Base-by-base conservation (phyloP, 2,888 invertebrate species). In the Luperina testacea region DNA sequence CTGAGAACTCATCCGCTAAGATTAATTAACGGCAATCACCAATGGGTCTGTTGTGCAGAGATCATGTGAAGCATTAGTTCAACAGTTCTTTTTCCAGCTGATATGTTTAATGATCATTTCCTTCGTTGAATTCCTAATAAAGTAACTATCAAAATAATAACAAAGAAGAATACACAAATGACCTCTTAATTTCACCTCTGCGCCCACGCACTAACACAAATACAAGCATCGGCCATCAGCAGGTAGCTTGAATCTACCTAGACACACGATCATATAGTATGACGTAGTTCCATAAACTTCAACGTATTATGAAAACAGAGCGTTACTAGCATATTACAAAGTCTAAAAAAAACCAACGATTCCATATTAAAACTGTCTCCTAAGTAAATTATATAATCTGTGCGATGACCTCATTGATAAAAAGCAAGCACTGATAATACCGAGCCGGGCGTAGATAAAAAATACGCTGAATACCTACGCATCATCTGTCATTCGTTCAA, bases 331-430 rank as follows among this genome's bases (percentile, higher is more conserved):
- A 61, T 27, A 0, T 5, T 32, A 32, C 0, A 69, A 11, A 57
- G 2, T 15, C 0, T 0, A 57, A 69, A 61, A 24, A 24, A 67
- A 68, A 57, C 15, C 48, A 42, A 42, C 6, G 11, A 27, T 38
- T 82, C n/a, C 53, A 68, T 63, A 57, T 59, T 53, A 42, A 61
- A 63, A 68, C 67, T 57, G 48, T 82, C 72, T 69, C 42, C 24
- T 38, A 24, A 78, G 67, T 75, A 67, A 80, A 74, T 80, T 75
- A 78, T 67, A 70, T 81, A 78, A 86, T 84, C 81, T 74, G 57
- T 82, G 17, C 77, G 71, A 82, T 82, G 82, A 85, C 83, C 80
- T 81, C 79, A 80, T 78, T 83, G 78, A 79, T 81, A 73, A 79
- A n/a, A 81, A 61, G 27, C 75, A 84, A 51, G 68, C 67, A 64